Base-by-base conservation (phyloP, 2,888 invertebrate species). In the Byasa hedistus region DNA sequence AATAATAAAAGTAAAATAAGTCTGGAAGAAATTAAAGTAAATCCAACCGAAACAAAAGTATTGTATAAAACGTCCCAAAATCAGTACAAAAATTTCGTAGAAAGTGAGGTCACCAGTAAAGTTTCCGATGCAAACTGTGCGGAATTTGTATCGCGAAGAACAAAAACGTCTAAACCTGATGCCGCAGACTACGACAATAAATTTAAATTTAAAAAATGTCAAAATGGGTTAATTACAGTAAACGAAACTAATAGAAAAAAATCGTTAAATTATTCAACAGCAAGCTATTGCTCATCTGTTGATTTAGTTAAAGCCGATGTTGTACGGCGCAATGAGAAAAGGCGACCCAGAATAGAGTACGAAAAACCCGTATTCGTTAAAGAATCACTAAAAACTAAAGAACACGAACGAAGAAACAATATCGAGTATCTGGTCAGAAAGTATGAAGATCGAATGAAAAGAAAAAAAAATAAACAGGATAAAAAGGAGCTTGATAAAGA, bases 401-500 rank as follows among this genome's bases (percentile, higher is more conserved):
- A 61, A 70, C 69, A 77, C 64, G 70, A 71, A 58, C n/a, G 68
- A 68, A 74, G 70, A 68, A 74, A 70, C 56, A 72, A 73, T 52
- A 68, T 70, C 24, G 70, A 75, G 58, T 67, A 70, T 56, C 65
- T 63, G 23, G 71, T 75, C 55, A 72, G 69, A 54, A 70, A 63
- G 52, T 64, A 69, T 27, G 76, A 79, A 70, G 73, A 75, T 4
- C 70, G 67, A 66, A 70, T 65, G 71, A 70, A 55, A 82, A 76
- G 69, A 68, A 70, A 21, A 81, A 69, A 32, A 57, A 36, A 60
- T 62, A 70, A 57, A 68, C 65, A 75, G 64, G 69, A 68, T 19
- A 65, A 66, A 57, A 68, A 71, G 54, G 77, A 81, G 60, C 62
- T 88, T 19, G 86, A 89, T 71, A 73, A 83, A 66, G 82, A 87